These are phyloP conservation scores for Pemphredon lugubris DNA, from an alignment of 2,888 invertebrate species.

Conservation along the genomic window DNA sequence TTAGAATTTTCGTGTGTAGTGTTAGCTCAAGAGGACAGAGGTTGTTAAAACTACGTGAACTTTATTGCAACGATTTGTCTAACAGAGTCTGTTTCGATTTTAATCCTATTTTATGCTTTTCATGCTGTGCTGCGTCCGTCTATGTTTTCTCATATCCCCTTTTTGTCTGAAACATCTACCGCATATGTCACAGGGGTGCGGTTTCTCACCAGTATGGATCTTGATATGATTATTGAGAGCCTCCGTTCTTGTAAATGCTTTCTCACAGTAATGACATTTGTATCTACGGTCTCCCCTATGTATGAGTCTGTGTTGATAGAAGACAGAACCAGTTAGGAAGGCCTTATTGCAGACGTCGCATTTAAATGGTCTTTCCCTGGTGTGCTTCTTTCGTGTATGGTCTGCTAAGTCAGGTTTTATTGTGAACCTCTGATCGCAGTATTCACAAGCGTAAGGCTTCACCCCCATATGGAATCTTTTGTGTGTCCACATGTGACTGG, in stretches of 20 bases:
- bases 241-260: conserved; percentile 85
- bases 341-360: conserved; percentile 85
- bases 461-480: conserved; percentile 86
- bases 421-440: conserved; percentile 84
- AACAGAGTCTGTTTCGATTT: too few species aligned
- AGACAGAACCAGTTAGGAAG: conserved; percentile 85
- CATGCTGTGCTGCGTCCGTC: conserved; percentile 67
- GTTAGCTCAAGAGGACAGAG: too few species aligned
- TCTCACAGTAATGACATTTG: conserved; percentile 85
- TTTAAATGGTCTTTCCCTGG: conserved; percentile 85
- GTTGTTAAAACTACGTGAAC: neutral
- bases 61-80: neutral
- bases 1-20: neutral
- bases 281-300: conserved; percentile 85
- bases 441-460: conserved; percentile 85
- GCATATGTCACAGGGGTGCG: conserved; percentile 74
- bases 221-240: conserved; percentile 85
- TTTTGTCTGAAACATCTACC: conserved; percentile 75
- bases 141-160: conserved; percentile 76
- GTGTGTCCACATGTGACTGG: conserved; percentile 86
- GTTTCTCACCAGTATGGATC: conserved; percentile 83
- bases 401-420: conserved; percentile 85
- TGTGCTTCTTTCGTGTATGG: conserved; percentile 85
- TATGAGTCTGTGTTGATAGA: conserved; percentile 85
- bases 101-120: too few species aligned